phyloP scores from a whole-genome alignment of 2,113 vertebrate species.

The Glaucomys volans region DNA sequence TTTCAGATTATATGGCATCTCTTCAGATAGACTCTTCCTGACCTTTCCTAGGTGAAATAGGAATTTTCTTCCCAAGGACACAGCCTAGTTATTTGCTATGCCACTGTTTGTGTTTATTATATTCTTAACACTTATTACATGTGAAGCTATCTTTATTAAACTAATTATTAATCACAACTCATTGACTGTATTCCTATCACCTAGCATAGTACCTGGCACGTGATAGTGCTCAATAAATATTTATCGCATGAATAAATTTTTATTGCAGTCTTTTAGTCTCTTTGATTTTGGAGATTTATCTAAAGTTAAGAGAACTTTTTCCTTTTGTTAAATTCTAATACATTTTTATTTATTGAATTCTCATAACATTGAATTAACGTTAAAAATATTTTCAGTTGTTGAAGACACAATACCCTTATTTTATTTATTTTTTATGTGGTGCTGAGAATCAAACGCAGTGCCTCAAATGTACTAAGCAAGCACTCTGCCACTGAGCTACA shows the following conservation, averaged over 20 bases:
- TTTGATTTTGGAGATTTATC: not conserved
- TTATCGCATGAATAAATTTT: conserved; percentile 14
- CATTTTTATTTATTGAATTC: conserved; percentile 47
- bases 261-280: conserved; percentile 10
- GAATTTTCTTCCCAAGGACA: not conserved
- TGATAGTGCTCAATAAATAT: not conserved
- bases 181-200: not conserved
- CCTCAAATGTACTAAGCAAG: too few relatives aligned
- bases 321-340: not conserved
- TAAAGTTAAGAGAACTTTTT: not conserved
- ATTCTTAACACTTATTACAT: not conserved
- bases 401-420: too few relatives aligned
- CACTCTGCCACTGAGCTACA: too few relatives aligned
- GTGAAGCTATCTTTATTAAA: not conserved
- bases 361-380: conserved; percentile 29
- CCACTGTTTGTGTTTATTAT: not conserved
- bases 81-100: not conserved
- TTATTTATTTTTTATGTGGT: too few relatives aligned
- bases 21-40: not conserved
- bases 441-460: too few relatives aligned
- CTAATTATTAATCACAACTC: not conserved
- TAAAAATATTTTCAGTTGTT: not conserved
- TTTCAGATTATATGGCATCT: not conserved
- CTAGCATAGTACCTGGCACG: not conserved
- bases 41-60: not conserved